Conservation (phyloP, 2,113 vertebrate genomes). For the Heloderma charlesbogerti region DNA sequence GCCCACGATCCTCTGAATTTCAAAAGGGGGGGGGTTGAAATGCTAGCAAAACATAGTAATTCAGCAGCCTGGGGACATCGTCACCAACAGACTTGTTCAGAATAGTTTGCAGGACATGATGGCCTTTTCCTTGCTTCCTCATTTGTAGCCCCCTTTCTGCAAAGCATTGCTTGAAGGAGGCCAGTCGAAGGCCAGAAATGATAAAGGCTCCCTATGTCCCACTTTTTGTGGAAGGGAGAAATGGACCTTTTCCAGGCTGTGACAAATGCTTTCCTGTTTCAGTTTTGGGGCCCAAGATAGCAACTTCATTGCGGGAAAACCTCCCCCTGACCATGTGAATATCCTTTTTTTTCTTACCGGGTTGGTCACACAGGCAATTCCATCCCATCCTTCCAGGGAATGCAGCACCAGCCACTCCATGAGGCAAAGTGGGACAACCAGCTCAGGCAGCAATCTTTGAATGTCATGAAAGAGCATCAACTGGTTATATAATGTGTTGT, state of each 20-base stretch:
- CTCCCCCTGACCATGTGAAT: too few species aligned
- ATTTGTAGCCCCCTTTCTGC: background rate
- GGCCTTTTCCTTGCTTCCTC: background rate
- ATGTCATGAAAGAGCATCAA: too few species aligned
- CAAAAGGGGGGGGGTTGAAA: background rate
- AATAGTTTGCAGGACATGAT: accelerated
- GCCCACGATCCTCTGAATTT: background rate
- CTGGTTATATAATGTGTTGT: too few species aligned
- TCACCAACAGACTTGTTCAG: too few species aligned
- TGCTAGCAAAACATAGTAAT: background rate
- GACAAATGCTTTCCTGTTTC: background rate
- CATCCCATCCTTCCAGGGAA: too few species aligned
- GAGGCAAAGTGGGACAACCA: too few species aligned
- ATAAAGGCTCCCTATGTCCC: background rate
- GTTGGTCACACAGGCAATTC: too few species aligned
- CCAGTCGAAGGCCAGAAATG: accelerated
- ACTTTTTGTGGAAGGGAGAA: background rate
- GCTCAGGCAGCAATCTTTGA: too few species aligned
- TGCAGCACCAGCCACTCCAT: too few species aligned
- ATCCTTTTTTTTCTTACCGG: too few species aligned
- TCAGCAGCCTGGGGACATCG: background rate
- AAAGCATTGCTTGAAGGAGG: background rate
- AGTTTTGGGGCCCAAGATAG: background rate
- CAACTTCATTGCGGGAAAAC: background rate
- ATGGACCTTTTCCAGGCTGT: background rate